phyloP scores from a whole-genome alignment of 92 coral and sea anemone species.

The Zoanthus solanderi region DNA sequence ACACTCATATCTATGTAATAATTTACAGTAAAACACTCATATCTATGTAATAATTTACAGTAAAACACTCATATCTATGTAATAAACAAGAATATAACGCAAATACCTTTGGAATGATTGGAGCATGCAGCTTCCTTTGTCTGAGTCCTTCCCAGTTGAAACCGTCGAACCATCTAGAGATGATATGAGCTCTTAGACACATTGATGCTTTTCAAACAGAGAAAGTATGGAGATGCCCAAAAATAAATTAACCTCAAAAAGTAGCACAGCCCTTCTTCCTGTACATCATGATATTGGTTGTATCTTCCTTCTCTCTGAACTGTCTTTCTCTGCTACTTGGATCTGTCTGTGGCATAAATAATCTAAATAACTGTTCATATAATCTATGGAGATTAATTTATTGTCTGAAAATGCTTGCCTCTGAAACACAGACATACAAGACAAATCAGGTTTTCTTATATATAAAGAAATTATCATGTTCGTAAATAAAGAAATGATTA shows the following conservation, averaged over 20 bases:
- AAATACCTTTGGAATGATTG: conserved; percentile 90
- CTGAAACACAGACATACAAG: too few relatives aligned
- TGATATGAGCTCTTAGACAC: background rate
- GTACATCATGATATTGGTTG: background rate
- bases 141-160: conserved; percentile 99
- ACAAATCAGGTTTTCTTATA: too few relatives aligned
- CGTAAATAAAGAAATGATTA: too few relatives aligned
- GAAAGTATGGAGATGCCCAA: background rate
- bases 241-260: background rate
- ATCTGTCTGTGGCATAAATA: background rate
- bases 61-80: too few relatives aligned
- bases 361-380: too few relatives aligned
- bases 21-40: too few relatives aligned
- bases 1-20: too few relatives aligned
- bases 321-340: background rate
- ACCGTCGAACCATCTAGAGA: conserved; percentile 95
- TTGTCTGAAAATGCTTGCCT: too few relatives aligned
- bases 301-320: background rate
- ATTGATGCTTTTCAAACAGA: background rate
- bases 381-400: too few relatives aligned
- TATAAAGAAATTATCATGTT: too few relatives aligned
- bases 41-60: too few relatives aligned
- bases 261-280: background rate
- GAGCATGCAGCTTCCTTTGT: conserved; percentile 85
- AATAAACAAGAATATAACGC: too few relatives aligned